A percentile compares a stretch with the other conserved stretches of the same genome.
These are phyloP conservation scores for Xiphophorus birchmanni DNA, from an alignment of 2,797 vertebrate species.

Conservation along the genomic window DNA sequence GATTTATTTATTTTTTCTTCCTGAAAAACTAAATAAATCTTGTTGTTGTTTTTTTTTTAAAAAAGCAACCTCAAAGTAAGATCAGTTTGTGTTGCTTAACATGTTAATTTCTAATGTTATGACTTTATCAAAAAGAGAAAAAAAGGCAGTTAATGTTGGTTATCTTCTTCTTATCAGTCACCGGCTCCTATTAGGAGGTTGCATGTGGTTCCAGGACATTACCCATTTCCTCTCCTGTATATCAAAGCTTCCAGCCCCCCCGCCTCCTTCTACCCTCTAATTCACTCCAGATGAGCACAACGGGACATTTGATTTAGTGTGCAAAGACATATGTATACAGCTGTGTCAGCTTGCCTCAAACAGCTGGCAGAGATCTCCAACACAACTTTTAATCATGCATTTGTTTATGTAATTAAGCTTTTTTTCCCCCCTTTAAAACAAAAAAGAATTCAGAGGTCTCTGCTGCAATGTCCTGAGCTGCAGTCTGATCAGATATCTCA, in stretches of 20 bases:
- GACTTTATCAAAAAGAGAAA: slow-evolving; percentile 24
- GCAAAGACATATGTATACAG: slow-evolving; percentile 81
- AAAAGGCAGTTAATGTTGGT: slow-evolving; percentile 59
- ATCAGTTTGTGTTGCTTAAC: neutral
- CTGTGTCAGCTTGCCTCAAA: slow-evolving; percentile 75
- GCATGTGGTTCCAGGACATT: slow-evolving; percentile 81
- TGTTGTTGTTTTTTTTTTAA: neutral
- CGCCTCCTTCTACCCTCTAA: slow-evolving; percentile 65
- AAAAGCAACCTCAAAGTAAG: slow-evolving; percentile 1
- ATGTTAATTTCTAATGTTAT: slow-evolving; percentile 30
- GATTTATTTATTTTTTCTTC: slow-evolving; percentile 14
- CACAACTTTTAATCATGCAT: slow-evolving; percentile 78
- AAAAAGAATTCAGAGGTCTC: slow-evolving; percentile 16
- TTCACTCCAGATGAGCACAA: slow-evolving; percentile 82
- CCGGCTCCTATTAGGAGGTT: slow-evolving; percentile 77
- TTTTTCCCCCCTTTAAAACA: neutral
- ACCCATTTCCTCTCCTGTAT: slow-evolving; percentile 82
- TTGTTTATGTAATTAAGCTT: slow-evolving; percentile 79
- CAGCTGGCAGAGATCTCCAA: slow-evolving; percentile 71
- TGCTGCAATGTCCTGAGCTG: slow-evolving; percentile 60
- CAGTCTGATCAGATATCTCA: slow-evolving; percentile 58
- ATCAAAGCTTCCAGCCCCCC: slow-evolving; percentile 70
- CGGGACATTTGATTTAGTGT: slow-evolving; percentile 82
- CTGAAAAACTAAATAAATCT: slow-evolving; percentile 12
- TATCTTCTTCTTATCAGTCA: slow-evolving; percentile 77